These are phyloP conservation scores for Eretmocerus hayati DNA, from an alignment of 2,888 invertebrate species.

Conservation along the genomic window DNA sequence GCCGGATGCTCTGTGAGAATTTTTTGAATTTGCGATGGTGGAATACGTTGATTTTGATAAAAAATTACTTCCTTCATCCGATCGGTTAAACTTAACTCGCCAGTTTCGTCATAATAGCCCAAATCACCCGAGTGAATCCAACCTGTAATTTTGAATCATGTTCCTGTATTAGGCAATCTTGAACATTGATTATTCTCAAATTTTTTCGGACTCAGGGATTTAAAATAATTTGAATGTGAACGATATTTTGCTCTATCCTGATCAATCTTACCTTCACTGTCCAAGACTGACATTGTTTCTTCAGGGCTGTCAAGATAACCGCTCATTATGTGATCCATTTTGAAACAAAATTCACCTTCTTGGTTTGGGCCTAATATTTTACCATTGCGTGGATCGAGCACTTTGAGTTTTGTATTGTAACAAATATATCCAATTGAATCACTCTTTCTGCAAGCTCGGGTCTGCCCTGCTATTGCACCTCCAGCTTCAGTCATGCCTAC, in stretches of 20 bases:
- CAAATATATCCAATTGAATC: constrained; percentile 29
- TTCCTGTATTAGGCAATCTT: too few relatives aligned
- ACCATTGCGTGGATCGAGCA: constrained; percentile 25
- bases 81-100: constrained; percentile 34
- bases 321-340: constrained; percentile 41
- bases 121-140: constrained; percentile 40
- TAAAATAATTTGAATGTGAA: not conserved
- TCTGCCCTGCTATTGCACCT: not conserved
- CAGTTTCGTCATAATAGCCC: constrained; percentile 33
- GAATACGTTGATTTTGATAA: constrained; percentile 33
- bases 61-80: constrained; percentile 39
- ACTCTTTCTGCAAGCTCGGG: not conserved
- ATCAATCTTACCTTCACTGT: constrained; percentile 43
- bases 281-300: constrained; percentile 49
- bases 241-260: not conserved
- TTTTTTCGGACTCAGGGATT: too few relatives aligned
- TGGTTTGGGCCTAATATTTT: constrained; percentile 28
- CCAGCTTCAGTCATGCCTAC: constrained; percentile 5
- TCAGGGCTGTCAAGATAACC: constrained; percentile 52
- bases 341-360: constrained; percentile 25
- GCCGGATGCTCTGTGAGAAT: constrained; percentile 39
- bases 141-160: too few relatives aligned
- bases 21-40: constrained; percentile 35
- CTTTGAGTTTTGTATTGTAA: constrained; percentile 26
- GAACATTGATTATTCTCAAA: too few relatives aligned